phyloP scores from a whole-genome alignment of 1,140 invertebrate genomes.

The Adelges cooleyi region DNA sequence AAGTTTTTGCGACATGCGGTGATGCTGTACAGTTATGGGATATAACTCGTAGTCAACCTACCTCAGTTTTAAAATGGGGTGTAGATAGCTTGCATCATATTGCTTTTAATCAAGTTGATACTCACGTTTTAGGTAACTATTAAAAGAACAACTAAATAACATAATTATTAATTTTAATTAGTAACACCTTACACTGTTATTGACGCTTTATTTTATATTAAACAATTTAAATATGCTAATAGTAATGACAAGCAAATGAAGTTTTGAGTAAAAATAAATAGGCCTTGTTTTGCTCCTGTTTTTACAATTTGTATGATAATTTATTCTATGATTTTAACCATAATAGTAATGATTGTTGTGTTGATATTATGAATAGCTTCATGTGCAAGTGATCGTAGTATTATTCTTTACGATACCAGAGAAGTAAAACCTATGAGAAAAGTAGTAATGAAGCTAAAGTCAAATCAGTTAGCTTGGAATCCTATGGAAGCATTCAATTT shows the following conservation, averaged over 20 bases:
- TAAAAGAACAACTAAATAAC: too few relatives aligned
- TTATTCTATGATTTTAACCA: too few relatives aligned
- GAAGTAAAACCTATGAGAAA: slow-evolving; percentile 78
- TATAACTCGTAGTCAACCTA: slow-evolving; percentile 70
- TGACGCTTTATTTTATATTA: too few relatives aligned
- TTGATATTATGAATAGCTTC: too few relatives aligned
- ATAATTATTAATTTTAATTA: too few relatives aligned
- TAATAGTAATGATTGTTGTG: too few relatives aligned
- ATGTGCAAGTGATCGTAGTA: slow-evolving; percentile 85
- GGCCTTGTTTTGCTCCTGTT: too few relatives aligned
- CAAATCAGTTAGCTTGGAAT: slow-evolving; percentile 91
- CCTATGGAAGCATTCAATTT: slow-evolving; percentile 96
- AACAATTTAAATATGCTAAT: too few relatives aligned
- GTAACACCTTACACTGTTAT: too few relatives aligned
- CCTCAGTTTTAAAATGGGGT: slow-evolving; percentile 80
- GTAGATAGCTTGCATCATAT: slow-evolving; percentile 81
- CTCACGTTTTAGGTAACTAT: slow-evolving; percentile 48
- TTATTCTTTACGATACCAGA: slow-evolving; percentile 89
- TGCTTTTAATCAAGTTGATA: slow-evolving; percentile 79
- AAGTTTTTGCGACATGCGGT: slow-evolving; percentile 83
- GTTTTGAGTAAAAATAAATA: too few relatives aligned
- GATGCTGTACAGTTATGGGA: slow-evolving; percentile 86
- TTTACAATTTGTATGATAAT: too few relatives aligned
- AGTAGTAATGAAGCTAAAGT: slow-evolving; percentile 69
- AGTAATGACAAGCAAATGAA: too few relatives aligned